These are phyloP conservation scores for Nyctibius grandis DNA, from an alignment of 2,797 vertebrate genomes.

Conservation along the genomic window DNA sequence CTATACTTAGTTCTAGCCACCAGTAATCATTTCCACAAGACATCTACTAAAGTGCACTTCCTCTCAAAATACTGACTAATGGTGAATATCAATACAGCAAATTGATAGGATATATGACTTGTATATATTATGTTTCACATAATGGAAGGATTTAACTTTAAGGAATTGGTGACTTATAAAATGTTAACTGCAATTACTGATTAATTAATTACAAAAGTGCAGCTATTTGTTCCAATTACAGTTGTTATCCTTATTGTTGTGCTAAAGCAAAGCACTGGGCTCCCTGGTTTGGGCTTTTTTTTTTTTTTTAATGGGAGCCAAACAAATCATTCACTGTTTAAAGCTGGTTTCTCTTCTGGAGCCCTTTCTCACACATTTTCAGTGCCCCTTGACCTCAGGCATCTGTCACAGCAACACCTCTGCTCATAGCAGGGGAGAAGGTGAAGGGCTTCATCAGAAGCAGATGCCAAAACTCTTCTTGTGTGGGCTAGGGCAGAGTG, in stretches of 20 bases:
- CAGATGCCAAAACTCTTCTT: not conserved
- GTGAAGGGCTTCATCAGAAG: not conserved
- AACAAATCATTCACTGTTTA: not conserved
- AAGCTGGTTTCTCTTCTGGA: not conserved
- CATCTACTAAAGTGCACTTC: not conserved
- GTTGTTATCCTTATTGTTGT: not conserved
- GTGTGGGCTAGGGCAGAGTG: not conserved
- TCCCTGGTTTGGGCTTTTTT: not conserved
- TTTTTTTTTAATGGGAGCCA: not conserved
- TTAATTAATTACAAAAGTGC: not conserved
- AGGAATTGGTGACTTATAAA: constrained; percentile 33
- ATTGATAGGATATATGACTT: not conserved
- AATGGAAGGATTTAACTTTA: constrained; percentile 22
- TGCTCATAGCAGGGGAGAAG: not conserved
- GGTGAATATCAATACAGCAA: not conserved
- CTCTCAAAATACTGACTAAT: constrained; percentile 37
- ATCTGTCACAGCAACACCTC: not conserved
- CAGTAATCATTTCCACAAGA: not conserved
- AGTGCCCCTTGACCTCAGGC: not conserved
- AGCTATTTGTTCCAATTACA: constrained; percentile 33
- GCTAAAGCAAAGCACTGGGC: not conserved
- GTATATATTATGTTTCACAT: not conserved
- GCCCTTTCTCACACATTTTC: not conserved
- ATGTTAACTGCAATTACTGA: constrained; percentile 6
- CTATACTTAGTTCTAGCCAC: not conserved